These are phyloP conservation scores for Spilogale gracilis DNA, from an alignment of 2,113 vertebrate species.

Conservation along the genomic window DNA sequence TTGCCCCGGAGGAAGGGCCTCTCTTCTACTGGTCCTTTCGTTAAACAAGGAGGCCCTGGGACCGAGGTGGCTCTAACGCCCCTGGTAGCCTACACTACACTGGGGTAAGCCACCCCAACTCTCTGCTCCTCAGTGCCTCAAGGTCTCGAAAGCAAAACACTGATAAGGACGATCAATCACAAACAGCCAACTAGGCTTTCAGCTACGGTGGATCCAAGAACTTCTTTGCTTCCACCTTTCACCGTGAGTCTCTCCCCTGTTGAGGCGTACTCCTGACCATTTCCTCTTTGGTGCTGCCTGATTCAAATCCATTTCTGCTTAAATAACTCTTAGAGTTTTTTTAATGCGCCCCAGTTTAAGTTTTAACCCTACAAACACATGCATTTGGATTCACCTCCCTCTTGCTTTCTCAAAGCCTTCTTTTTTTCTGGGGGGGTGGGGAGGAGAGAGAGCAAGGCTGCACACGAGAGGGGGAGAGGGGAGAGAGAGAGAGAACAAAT, in stretches of 20 bases:
- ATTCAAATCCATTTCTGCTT: background rate
- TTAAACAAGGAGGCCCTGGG: background rate
- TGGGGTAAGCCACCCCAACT: background rate
- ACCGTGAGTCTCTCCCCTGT: background rate
- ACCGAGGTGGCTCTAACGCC: background rate
- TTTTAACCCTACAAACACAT: background rate
- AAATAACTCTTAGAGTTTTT: background rate
- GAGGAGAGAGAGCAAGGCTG: background rate
- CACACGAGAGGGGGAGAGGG: background rate
- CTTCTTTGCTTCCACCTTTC: background rate
- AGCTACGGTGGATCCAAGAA: background rate
- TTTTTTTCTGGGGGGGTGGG: background rate
- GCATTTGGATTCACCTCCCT: background rate
- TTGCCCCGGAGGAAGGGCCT: background rate
- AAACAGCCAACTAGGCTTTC: background rate
- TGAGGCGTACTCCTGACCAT: background rate
- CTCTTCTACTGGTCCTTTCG: background rate
- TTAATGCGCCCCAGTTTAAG: background rate
- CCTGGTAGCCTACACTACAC: background rate
- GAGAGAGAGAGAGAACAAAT: background rate
- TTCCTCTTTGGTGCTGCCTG: background rate
- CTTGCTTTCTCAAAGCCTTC: background rate
- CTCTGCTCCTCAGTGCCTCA: background rate
- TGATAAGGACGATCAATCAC: background rate
- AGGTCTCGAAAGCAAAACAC: background rate